Evolutionary conservation across 2,797 vertebrate genomes (phyloP).

Genomic region (Perodicticus potto): DNA sequence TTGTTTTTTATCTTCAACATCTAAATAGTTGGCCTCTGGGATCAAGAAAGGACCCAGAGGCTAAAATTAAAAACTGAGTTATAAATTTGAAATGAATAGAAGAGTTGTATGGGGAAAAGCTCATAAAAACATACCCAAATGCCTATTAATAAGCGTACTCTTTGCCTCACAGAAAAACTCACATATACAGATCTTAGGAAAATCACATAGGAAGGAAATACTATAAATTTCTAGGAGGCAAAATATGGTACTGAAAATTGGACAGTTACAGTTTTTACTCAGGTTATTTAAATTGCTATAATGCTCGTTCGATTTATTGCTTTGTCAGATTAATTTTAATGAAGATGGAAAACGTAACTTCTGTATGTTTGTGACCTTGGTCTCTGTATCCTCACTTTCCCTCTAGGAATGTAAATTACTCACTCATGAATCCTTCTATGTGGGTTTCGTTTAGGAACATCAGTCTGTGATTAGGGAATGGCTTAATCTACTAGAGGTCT

Average conservation of each 20-base stretch:
- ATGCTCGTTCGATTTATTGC: neutral
- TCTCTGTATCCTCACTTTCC: neutral
- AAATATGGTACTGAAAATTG: neutral
- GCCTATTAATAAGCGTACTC: neutral
- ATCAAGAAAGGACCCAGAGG: neutral
- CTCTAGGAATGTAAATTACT: neutral
- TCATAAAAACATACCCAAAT: neutral
- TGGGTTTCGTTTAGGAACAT: neutral
- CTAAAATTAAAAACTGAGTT: neutral
- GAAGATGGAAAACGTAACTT: neutral
- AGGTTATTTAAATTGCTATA: neutral
- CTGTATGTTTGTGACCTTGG: neutral
- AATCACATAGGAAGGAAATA: neutral
- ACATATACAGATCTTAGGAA: neutral
- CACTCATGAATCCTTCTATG: neutral
- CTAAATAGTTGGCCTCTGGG: neutral
- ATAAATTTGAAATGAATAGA: neutral
- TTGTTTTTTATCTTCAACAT: neutral
- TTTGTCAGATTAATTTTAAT: neutral
- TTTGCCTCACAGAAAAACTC: neutral
- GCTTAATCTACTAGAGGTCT: neutral
- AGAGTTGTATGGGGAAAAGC: neutral
- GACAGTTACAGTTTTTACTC: neutral
- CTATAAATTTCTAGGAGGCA: neutral
- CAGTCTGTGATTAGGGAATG: neutral